phyloP scores from a whole-genome alignment of 2,888 invertebrate genomes.

The Leistus spinibarbis region DNA sequence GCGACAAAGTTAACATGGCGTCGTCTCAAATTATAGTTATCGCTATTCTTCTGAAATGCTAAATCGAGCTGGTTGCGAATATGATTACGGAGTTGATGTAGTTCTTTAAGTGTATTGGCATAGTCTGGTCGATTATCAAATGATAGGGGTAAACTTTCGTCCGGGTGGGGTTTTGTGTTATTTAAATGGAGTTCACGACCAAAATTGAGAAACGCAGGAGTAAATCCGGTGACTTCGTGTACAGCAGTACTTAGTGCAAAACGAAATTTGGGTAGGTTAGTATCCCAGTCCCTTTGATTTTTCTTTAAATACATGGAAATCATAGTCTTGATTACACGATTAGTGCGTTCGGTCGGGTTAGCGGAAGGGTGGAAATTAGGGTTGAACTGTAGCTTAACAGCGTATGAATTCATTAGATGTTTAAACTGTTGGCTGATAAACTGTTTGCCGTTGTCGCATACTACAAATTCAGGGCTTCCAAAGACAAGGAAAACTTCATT shows the following conservation, averaged over 20 bases:
- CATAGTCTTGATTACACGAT: conserved; percentile 43
- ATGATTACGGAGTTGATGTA: neutral
- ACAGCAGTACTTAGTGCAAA: conserved; percentile 41
- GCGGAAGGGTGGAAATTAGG: conserved; percentile 43
- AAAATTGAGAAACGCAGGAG: conserved; percentile 43
- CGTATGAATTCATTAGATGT: neutral
- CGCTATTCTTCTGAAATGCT: conserved; percentile 27
- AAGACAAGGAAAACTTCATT: too few relatives aligned
- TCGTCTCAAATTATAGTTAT: conserved; percentile 39
- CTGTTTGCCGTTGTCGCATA: conserved; percentile 43
- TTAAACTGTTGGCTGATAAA: conserved; percentile 39
- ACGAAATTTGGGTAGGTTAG: conserved; percentile 18
- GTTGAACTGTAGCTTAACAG: conserved; percentile 28
- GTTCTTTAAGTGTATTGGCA: conserved; percentile 3
- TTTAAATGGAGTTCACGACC: conserved; percentile 24
- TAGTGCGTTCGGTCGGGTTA: conserved; percentile 43
- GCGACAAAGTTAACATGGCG: conserved; percentile 14
- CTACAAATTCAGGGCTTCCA: neutral
- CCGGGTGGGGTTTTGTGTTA: neutral
- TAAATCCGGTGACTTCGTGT: too few relatives aligned
- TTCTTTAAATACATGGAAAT: conserved; percentile 34
- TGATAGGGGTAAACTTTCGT: neutral
- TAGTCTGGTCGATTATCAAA: conserved; percentile 1
- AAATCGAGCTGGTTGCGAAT: conserved; percentile 22
- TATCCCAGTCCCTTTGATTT: conserved; percentile 42